phyloP scores from a whole-genome alignment of 1,140 invertebrate genomes.

The Scylla paramamosain region DNA sequence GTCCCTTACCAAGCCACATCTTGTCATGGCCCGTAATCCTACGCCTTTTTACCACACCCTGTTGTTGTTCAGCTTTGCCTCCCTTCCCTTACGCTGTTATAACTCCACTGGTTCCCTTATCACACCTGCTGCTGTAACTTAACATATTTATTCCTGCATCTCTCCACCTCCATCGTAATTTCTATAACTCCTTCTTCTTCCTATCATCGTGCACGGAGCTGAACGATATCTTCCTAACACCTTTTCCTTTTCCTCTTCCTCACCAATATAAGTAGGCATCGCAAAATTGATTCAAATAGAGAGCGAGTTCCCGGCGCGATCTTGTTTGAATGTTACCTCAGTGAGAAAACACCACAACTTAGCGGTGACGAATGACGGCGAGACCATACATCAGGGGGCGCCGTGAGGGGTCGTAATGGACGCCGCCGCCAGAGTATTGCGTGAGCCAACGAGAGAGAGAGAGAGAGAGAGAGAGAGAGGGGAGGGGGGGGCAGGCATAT shows the following conservation, averaged over 20 bases:
- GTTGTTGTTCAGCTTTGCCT: background rate
- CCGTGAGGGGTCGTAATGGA: background rate
- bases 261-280: background rate
- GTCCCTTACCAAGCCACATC: no score
- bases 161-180: no score
- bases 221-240: background rate
- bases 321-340: background rate
- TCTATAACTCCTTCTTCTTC: background rate
- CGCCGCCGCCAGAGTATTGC: background rate
- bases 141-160: background rate
- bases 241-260: background rate
- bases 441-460: slow-evolving; percentile 43
- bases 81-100: background rate
- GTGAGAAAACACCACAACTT: background rate
- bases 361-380: background rate
- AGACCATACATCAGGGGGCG: background rate
- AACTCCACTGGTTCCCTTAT: background rate
- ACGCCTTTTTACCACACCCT: background rate
- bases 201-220: background rate
- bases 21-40: no score
- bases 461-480: slow-evolving; percentile 37
- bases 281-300: background rate
- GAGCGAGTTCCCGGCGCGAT: background rate
- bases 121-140: background rate
- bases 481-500: background rate